Conservation (phyloP, 2,888 invertebrate species). For the Yponomeuta plumbellus region DNA sequence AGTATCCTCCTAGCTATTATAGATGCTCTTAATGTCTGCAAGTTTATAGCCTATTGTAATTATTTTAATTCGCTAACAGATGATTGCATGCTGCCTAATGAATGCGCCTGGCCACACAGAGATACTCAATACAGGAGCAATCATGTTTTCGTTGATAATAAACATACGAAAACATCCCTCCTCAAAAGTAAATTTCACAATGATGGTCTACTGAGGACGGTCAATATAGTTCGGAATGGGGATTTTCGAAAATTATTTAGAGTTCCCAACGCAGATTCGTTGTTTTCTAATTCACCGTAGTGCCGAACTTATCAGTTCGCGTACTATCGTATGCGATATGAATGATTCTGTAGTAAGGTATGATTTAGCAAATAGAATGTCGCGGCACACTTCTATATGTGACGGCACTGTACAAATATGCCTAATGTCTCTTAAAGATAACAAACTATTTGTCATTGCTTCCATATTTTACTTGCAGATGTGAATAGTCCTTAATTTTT, state of each 20-base stretch:
- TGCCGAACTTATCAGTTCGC: not conserved
- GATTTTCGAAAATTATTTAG: not conserved
- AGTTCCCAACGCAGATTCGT: not conserved
- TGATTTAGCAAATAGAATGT: not conserved
- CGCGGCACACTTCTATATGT: not conserved
- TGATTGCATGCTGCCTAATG: conserved; percentile 53
- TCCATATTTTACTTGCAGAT: conserved; percentile 32
- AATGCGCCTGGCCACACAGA: conserved; percentile 42
- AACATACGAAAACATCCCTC: conserved; percentile 3
- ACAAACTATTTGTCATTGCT: not conserved
- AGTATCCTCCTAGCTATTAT: too few relatives aligned
- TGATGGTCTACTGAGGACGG: not conserved
- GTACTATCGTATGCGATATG: not conserved
- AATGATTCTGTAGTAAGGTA: not conserved
- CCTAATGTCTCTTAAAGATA: not conserved
- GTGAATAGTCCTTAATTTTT: conserved; percentile 3
- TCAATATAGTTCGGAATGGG: not conserved
- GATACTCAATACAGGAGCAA: conserved; percentile 38
- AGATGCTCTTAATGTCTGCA: not conserved
- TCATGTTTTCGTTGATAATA: conserved; percentile 28
- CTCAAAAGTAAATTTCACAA: not conserved
- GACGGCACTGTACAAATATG: not conserved
- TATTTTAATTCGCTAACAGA: conserved; percentile 40
- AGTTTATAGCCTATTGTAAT: conserved; percentile 1
- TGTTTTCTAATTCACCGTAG: not conserved